Evolutionary conservation across 2,113 vertebrate species (phyloP), one percentile per base, ranked within the genome.

Genomic region (Strigops habroptila): DNA sequence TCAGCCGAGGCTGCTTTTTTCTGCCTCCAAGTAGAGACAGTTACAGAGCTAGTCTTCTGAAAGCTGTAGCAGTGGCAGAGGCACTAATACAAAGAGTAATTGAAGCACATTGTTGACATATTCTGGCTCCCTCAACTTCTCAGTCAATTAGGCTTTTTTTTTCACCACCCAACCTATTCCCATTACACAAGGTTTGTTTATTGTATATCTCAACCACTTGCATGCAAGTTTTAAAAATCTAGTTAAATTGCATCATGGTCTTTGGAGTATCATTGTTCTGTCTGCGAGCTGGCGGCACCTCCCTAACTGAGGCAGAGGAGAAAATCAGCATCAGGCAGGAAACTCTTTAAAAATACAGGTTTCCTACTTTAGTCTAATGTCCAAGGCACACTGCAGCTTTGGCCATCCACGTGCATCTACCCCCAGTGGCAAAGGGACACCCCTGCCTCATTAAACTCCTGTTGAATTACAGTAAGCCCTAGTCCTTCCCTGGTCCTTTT

Each of bases 21-120:
- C 51, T 79, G n/a, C 52, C 52, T 87, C 44, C n/a, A 91, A 39
- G 90, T 4, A 70, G 28, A 91, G 37, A 39, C 18, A 86, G 28
- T 49, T 81, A 81, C 59, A 89, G 78, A 86, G 52, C 19, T 46
- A 33, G 22, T 35, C 70, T 94, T 96, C 80, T 86, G 68, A 91
- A 88, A 92, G 55, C 82, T 87, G 78, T 30, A 70, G n/a, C 57
- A 53, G 37, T 28, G 25, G n/a, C 62, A 82, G 57, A 68, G n/a
- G 16, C 37, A 49, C 24, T 82, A 60, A 44, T 18, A 44, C 5
- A 25, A 35, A 75, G 22, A 46, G 64, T 52, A 84, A 71, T 65
- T 77, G 65, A 78, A 91, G 44, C 59, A 73, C 9, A 10, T 27
- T 65, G 7, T 30, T 80, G 28, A 76, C 67, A 46, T 53, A 46